These are phyloP conservation scores for Montifringilla adamsi DNA, from an alignment of 2,113 vertebrate species.

Conservation along the genomic window DNA sequence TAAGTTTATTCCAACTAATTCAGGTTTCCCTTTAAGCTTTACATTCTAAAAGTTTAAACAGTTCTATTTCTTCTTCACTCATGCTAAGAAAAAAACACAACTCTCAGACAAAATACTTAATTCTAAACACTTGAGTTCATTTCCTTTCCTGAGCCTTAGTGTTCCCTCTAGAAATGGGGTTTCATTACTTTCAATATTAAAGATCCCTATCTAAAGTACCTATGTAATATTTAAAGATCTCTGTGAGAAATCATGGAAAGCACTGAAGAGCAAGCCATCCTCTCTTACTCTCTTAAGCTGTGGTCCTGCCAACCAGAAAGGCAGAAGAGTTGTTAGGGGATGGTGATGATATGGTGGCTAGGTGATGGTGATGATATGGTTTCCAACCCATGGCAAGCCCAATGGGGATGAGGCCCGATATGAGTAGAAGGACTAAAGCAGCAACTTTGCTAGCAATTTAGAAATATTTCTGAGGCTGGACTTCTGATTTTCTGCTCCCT, in stretches of 20 bases:
- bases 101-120: background rate
- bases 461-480: background rate
- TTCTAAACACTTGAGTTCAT: background rate
- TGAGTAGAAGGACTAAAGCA: background rate
- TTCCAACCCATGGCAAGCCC: background rate
- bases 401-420: rapidly evolving
- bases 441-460: background rate
- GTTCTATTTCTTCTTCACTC: background rate
- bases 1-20: background rate
- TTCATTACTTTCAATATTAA: slow-evolving; percentile 15
- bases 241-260: background rate
- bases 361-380: background rate
- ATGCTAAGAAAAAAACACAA: background rate
- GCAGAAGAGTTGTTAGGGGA: background rate
- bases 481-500: background rate
- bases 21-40: background rate
- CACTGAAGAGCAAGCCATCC: background rate
- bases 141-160: background rate
- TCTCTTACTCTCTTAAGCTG: background rate
- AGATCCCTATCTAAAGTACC: slow-evolving; percentile 1
- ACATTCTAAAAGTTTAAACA: background rate
- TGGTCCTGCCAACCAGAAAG: background rate
- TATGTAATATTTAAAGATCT: background rate
- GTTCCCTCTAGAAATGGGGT: background rate
- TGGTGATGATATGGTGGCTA: background rate